Percentiles rank a stretch among this genome's conserved stretches.
Conservation (phyloP, 1,140 invertebrate species). For the Pomacea maculata region DNA sequence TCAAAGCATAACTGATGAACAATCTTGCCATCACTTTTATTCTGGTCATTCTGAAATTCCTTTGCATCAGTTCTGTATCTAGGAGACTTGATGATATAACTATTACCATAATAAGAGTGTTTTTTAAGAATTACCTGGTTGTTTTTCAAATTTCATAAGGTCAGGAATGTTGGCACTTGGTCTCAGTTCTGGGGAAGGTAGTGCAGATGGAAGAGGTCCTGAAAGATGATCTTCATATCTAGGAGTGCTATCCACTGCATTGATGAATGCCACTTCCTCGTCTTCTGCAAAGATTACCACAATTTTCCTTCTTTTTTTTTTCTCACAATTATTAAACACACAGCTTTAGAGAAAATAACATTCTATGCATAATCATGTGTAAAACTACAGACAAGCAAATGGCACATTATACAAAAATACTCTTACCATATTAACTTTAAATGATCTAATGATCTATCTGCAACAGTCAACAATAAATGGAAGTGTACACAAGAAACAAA, state of each 20-base stretch:
- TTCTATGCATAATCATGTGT: background rate
- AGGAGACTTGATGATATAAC: background rate
- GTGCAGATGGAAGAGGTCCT: conserved; percentile 54
- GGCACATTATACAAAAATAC: too few relatives aligned
- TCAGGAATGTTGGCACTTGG: conserved; percentile 38
- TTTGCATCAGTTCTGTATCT: background rate
- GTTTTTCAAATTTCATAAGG: conserved; percentile 51
- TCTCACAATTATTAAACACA: too few relatives aligned
- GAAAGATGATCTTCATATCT: conserved; percentile 46
- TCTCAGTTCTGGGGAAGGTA: conserved; percentile 56
- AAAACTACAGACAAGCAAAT: background rate
- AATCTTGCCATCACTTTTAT: background rate
- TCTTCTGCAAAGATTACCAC: conserved; percentile 18
- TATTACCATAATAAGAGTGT: background rate
- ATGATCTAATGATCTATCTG: too few relatives aligned
- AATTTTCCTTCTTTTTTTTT: too few relatives aligned
- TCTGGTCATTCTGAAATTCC: background rate
- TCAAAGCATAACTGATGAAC: background rate
- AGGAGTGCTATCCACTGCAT: background rate
- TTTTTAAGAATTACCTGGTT: background rate
- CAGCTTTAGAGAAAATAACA: background rate
- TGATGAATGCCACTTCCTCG: conserved; percentile 23
- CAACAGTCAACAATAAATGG: too few relatives aligned
- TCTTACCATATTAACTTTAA: too few relatives aligned
- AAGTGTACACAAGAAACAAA: background rate